Base-by-base conservation (phyloP, 2,797 vertebrate species). In the Eospalax fontanierii region DNA sequence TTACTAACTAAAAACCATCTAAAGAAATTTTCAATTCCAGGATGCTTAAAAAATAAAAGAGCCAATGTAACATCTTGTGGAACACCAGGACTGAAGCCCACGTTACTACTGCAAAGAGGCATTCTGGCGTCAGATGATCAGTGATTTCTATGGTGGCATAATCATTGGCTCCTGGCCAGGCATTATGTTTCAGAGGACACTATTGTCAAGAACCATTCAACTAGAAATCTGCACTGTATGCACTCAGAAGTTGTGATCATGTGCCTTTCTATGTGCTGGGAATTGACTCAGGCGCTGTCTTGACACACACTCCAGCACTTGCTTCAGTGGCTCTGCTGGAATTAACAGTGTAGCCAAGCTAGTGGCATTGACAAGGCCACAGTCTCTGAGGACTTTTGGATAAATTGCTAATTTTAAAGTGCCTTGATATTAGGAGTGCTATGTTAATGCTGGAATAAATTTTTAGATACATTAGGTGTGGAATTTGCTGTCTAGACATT, bases 191-290 rank as follows among this genome's bases (percentile, higher is more conserved):
- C 95, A 93, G 95, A 95, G 95, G 92, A 96, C 85, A 91, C 96
- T 90, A 96, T 96, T 98, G 96, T 97, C 95, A 95, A 93, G 91
- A 94, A n/a, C 66, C 73, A 91, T 83, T 95, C 95, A 96, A 90
- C 96, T 93, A 95, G 97, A 97, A 98, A 96, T 90, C 68, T 90
- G 88, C 54, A 76, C 88, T 95, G 75, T 94, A 90, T 76, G 70
- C 91, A 71, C 94, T 92, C 63, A 95, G n/a, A 96, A 97, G 94
- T 97, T 95, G 85, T 84, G 78, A 95, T 96, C 79, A 87, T 96
- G 93, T 97, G 95, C 85, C 79, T 97, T 96, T 66, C 79, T 90
- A 76, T 57, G 75, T 43, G 70, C 76, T 96, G 94, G 75, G 96
- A 92, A 76, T 85, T 93, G 96, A 93, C 95, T 97, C 93, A 43